These are phyloP conservation scores for Coelopa frigida DNA, from an alignment of 1,140 invertebrate genomes.

Conservation along the genomic window DNA sequence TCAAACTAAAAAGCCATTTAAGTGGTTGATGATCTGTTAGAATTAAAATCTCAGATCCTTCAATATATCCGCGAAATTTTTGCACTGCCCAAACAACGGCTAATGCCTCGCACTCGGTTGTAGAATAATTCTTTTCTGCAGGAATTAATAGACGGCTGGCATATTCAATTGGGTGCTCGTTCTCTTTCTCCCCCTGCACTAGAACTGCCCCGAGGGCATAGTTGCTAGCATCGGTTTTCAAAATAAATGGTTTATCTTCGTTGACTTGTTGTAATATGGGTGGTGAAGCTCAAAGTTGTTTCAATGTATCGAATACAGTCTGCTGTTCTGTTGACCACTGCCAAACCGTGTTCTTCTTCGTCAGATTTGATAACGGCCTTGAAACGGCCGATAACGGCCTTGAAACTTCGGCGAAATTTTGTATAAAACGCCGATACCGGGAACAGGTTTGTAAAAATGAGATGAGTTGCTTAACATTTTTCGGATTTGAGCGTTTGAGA, in stretches of 20 bases:
- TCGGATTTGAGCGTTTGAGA: background rate
- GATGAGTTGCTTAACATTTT: constrained; percentile 12
- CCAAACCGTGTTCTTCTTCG: constrained; percentile 14
- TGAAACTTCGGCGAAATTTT: too few relatives aligned
- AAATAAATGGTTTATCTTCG: too few relatives aligned
- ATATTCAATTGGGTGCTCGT: constrained; percentile 12
- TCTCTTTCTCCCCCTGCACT: constrained; percentile 24
- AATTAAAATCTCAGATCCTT: constrained; percentile 18
- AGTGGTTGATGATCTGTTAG: constrained; percentile 39
- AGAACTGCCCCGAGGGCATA: constrained; percentile 30
- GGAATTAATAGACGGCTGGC: constrained; percentile 33
- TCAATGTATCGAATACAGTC: too few relatives aligned
- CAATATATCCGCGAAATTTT: constrained; percentile 32
- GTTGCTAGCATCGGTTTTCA: constrained; percentile 25
- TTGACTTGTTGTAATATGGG: too few relatives aligned
- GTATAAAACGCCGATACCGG: constrained; percentile 21
- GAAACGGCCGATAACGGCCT: too few relatives aligned
- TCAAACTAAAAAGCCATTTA: too few relatives aligned
- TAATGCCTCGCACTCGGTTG: constrained; percentile 26
- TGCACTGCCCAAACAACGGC: constrained; percentile 37
- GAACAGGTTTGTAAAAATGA: constrained; percentile 19
- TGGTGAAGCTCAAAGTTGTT: too few relatives aligned
- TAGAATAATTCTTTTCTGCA: constrained; percentile 24
- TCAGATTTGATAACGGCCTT: constrained; percentile 13
- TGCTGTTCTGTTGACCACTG: constrained; percentile 7